Base-by-base conservation (phyloP, 1,140 invertebrate species). In the Drosophila biarmipes region DNA sequence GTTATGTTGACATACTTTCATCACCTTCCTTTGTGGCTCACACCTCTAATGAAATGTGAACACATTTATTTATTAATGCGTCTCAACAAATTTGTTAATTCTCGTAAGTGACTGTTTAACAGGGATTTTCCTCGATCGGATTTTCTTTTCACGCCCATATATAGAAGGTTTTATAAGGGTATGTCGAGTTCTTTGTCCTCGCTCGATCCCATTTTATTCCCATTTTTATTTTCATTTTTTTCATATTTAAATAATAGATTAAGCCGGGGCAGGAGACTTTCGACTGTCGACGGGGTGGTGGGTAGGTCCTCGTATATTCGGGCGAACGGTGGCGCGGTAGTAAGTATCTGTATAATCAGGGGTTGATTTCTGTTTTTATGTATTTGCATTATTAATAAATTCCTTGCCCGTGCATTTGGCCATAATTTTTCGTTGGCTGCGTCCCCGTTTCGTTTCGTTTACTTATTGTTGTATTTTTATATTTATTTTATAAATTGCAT, bases 311-410 rank as follows among this genome's bases (percentile, higher is more conserved):
- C n/a, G n/a, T 31, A 31, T 31, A 31, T 31, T 42, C 57, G 43
- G 51, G 43, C 21, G 29, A 35, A 45, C 43, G 35, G 43, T 46
- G 40, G n/a, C 24, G 31, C 54, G 43, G 68, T 73, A 73, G 76
- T 66, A 78, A 81, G 74, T 89, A 89, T 87, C 82, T 89, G 84
- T 89, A 89, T 87, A 89, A 89, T 87, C 84, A 89, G 82, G 82
- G 82, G 82, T 87, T 89, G 82, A 89, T 89, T 89, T 79, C 79
- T 89, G 84, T 89, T 86, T 89, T 87, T 89, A 79, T 89, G 82
- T 87, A 89, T 87, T 87, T 87, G 82, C 82, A 87, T 87, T 87
- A 87, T 87, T 87, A 87, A 87, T 87, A 87, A 89, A 87, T 87
- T 87, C 75, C 79, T 87, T 89, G 84, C 72, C 80, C 72, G 67